These are phyloP conservation scores for Malurus alboscapulatus DNA, from an alignment of 2,113 vertebrate species.

Conservation along the genomic window DNA sequence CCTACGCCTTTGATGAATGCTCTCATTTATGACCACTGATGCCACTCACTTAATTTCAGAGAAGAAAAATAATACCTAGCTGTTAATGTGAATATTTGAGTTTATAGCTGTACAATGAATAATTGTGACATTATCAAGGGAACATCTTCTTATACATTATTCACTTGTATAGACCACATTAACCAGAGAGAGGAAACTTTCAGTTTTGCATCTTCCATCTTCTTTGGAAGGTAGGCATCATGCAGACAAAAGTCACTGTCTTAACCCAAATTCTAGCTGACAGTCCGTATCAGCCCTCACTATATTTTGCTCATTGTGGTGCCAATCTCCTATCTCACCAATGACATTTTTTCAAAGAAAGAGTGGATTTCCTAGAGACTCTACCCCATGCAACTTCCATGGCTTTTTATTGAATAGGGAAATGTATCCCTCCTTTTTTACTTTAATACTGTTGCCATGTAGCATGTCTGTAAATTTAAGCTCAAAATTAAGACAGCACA, in stretches of 20 bases:
- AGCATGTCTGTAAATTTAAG: slow-evolving; percentile 74
- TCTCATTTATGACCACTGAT: slow-evolving; percentile 82
- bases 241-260: slow-evolving; percentile 98
- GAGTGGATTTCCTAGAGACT: slow-evolving; percentile 99
- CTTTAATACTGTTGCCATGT: slow-evolving; percentile 81
- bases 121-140: slow-evolving; percentile 89
- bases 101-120: slow-evolving; percentile 83
- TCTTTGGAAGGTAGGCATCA: slow-evolving; percentile 89
- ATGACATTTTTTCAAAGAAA: slow-evolving; percentile 99
- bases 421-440: slow-evolving; percentile 82
- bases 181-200: slow-evolving; percentile 86
- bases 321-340: slow-evolving; percentile 98
- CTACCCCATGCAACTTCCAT: slow-evolving; percentile 96
- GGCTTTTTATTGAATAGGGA: slow-evolving; percentile 88
- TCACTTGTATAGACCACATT: slow-evolving; percentile 84
- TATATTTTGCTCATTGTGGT: slow-evolving; percentile 98
- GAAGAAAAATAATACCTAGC: slow-evolving; percentile 81
- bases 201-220: slow-evolving; percentile 92
- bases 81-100: slow-evolving; percentile 81
- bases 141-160: slow-evolving; percentile 83
- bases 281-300: slow-evolving; percentile 98
- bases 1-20: slow-evolving; percentile 86
- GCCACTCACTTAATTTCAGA: slow-evolving; percentile 83
- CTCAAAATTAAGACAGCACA: slow-evolving; percentile 81
- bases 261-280: slow-evolving; percentile 98